phyloP scores from a whole-genome alignment of 2,797 vertebrate species.

The Falco peregrinus region DNA sequence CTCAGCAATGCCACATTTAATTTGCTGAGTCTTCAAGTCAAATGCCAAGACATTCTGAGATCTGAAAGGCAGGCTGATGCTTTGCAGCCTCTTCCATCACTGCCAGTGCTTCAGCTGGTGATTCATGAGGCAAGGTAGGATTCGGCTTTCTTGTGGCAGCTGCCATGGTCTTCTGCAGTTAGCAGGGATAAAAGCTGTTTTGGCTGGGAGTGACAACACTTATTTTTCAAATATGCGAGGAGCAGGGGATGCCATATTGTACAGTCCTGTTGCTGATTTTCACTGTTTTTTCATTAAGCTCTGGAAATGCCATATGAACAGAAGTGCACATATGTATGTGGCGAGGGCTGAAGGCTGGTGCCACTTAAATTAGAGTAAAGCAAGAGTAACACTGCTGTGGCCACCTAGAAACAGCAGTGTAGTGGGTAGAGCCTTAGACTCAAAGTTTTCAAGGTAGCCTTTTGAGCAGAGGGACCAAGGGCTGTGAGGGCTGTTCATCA shows the following conservation, averaged over 20 bases:
- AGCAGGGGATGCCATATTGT: not conserved
- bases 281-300: slow-evolving; percentile 6
- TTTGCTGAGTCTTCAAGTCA: slow-evolving; percentile 60
- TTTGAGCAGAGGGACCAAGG: not conserved
- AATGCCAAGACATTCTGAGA: slow-evolving; percentile 49
- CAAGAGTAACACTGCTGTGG: fast-evolving
- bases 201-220: not conserved
- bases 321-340: fast-evolving
- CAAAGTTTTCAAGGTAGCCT: not conserved
- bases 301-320: not conserved
- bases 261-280: not conserved
- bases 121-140: slow-evolving; percentile 14
- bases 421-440: fast-evolving
- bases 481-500: not conserved
- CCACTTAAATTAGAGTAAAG: not conserved
- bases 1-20: slow-evolving; percentile 55
- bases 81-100: slow-evolving; percentile 24
- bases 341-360: not conserved
- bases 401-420: not conserved
- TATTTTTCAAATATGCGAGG: not conserved
- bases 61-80: slow-evolving; percentile 14
- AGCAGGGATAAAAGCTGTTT: not conserved
- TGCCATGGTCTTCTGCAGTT: not conserved
- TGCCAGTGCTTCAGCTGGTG: not conserved
- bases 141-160: not conserved